Evolutionary conservation across 2,888 invertebrate genomes (phyloP).

Genomic region (Bombylius major): DNA sequence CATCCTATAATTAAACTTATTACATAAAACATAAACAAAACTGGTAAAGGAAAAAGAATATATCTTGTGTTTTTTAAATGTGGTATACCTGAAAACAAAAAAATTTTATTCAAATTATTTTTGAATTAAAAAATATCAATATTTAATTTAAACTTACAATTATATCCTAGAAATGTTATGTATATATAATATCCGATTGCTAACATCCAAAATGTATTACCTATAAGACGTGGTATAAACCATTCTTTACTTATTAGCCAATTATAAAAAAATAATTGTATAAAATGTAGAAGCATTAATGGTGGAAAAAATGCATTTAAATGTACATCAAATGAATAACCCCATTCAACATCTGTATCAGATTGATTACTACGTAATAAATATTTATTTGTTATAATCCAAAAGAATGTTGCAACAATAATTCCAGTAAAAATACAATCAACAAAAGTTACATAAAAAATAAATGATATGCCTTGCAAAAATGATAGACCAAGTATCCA

Average conservation of each 20-base stretch:
- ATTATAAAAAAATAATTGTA: slow-evolving; percentile 80
- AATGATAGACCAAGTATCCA: slow-evolving; percentile 59
- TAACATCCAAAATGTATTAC: slow-evolving; percentile 88
- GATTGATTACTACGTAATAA: slow-evolving; percentile 27
- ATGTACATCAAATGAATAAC: slow-evolving; percentile 96
- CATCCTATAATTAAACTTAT: slow-evolving; percentile 63
- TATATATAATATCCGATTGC: slow-evolving; percentile 87
- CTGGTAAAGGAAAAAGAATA: slow-evolving; percentile 72
- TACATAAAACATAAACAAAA: slow-evolving; percentile 63
- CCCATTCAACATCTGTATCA: slow-evolving; percentile 76
- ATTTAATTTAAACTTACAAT: slow-evolving; percentile 49
- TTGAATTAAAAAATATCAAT: background rate
- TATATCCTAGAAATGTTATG: slow-evolving; percentile 94
- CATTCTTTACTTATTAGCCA: slow-evolving; percentile 64
- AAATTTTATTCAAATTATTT: background rate
- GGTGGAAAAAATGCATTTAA: slow-evolving; percentile 98
- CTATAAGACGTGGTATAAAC: slow-evolving; percentile 70
- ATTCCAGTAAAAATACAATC: slow-evolving; percentile 88
- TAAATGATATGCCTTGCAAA: slow-evolving; percentile 62
- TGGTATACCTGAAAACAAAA: slow-evolving; percentile 53
- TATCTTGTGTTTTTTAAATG: slow-evolving; percentile 74
- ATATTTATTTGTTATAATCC: slow-evolving; percentile 49
- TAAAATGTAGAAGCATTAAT: slow-evolving; percentile 80
- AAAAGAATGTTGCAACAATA: slow-evolving; percentile 74
- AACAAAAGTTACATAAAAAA: slow-evolving; percentile 83